Conservation (phyloP, 35 echinoderm and acorn worm species). For the Diadema setosum region DNA sequence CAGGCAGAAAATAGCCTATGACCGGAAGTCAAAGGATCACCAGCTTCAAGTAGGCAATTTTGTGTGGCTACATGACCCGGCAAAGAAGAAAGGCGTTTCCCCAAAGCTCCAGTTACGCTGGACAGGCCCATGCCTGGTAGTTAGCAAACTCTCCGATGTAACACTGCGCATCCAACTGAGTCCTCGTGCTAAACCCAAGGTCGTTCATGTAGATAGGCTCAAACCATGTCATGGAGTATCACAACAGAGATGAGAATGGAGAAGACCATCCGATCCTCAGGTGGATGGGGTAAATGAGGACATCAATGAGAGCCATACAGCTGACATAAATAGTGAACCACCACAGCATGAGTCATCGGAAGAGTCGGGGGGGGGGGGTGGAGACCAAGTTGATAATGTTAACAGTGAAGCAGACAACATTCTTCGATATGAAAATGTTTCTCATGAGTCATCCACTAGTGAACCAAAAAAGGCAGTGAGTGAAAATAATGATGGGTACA, state of each 20-base stretch:
- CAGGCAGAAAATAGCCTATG: slow-evolving; percentile 13
- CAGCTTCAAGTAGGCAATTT: background rate
- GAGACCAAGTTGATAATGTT: too few species aligned
- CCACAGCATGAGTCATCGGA: background rate
- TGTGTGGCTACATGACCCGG: slow-evolving; percentile 13
- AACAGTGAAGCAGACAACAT: too few species aligned
- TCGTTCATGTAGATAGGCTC: background rate
- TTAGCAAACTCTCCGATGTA: slow-evolving; percentile 10
- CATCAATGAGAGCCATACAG: too few species aligned
- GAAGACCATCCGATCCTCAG: background rate
- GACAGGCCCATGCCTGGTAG: slow-evolving; percentile 23
- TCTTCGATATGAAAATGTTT: too few species aligned
- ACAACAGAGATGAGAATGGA: background rate
- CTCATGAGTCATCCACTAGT: too few species aligned
- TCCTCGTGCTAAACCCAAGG: background rate
- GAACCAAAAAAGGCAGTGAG: too few species aligned
- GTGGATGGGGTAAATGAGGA: background rate
- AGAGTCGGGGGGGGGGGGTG: background rate
- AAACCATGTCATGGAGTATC: background rate
- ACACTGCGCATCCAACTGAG: slow-evolving; percentile 7
- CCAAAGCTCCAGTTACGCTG: slow-evolving; percentile 13
- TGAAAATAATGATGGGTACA: too few species aligned
- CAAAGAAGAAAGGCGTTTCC: background rate
- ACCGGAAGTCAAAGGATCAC: background rate
- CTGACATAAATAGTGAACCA: background rate